Conservation (phyloP, 2,113 vertebrate species). For the Leucopternis melanops region DNA sequence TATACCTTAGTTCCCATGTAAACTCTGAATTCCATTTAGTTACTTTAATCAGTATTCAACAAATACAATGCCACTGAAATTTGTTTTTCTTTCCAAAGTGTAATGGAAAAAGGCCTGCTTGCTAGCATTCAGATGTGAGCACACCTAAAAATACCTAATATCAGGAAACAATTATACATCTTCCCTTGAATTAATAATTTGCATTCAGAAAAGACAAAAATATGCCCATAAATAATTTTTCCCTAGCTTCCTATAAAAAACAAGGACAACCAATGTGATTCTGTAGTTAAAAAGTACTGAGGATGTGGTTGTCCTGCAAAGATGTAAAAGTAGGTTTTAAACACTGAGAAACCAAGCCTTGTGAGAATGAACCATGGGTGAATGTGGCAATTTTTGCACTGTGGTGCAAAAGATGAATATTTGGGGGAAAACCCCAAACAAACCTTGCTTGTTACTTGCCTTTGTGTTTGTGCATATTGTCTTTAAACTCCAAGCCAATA, state of each 20-base stretch:
- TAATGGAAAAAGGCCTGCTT: conserved; percentile 1
- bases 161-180: conserved; percentile 44
- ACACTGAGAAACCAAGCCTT: not conserved
- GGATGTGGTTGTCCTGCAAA: not conserved
- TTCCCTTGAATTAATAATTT: conserved; percentile 39
- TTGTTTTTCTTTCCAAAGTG: conserved; percentile 26
- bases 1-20: not conserved
- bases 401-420: not conserved
- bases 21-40: conserved; percentile 10
- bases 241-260: not conserved
- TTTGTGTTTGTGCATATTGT: not conserved
- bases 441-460: not conserved
- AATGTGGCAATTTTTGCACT: not conserved
- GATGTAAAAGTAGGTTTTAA: not conserved
- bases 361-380: not conserved
- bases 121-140: not conserved
- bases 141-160: conserved; percentile 37
- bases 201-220: conserved; percentile 31
- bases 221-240: not conserved
- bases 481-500: not conserved
- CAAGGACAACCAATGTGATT: not conserved
- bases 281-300: not conserved
- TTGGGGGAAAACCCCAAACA: accelerated
- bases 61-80: conserved; percentile 28
- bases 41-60: conserved; percentile 37